Evolutionary conservation across 1,140 invertebrate species (phyloP).

Genomic region (Hirudo medicinalis): DNA sequence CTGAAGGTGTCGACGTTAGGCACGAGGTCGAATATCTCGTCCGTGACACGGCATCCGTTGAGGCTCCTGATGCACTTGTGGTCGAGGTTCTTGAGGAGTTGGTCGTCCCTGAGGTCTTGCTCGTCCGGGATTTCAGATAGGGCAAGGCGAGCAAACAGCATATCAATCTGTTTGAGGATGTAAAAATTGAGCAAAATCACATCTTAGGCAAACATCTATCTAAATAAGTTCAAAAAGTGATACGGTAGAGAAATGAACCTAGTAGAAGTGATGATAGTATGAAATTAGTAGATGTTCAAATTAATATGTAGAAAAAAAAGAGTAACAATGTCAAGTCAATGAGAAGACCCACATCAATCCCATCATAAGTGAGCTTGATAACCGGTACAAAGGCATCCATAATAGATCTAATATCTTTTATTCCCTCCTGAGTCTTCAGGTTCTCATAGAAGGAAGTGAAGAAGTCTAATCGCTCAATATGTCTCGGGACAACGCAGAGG

Average conservation of each 20-base stretch:
- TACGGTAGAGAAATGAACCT: too few relatives aligned
- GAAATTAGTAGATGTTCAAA: too few relatives aligned
- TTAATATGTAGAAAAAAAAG: too few relatives aligned
- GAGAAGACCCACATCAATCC: slow-evolving; percentile 58
- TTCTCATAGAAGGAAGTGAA: slow-evolving; percentile 86
- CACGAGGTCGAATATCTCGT: slow-evolving; percentile 87
- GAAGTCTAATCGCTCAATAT: slow-evolving; percentile 84
- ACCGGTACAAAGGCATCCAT: slow-evolving; percentile 98
- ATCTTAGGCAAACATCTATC: too few relatives aligned
- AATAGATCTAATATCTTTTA: slow-evolving; percentile 69
- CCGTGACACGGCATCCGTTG: slow-evolving; percentile 94
- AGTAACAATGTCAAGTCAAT: too few relatives aligned
- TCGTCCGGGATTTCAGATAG: slow-evolving; percentile 75
- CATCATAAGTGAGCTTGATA: slow-evolving; percentile 98
- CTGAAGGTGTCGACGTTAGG: slow-evolving; percentile 89
- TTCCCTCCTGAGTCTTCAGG: slow-evolving; percentile 71
- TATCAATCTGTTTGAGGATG: slow-evolving; percentile 52
- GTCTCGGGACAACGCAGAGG: slow-evolving; percentile 86
- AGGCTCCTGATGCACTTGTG: slow-evolving; percentile 88
- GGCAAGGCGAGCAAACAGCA: slow-evolving; percentile 88
- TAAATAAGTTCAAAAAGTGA: too few relatives aligned
- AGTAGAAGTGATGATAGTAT: too few relatives aligned
- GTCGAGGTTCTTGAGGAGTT: slow-evolving; percentile 83
- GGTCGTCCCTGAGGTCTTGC: slow-evolving; percentile 76
- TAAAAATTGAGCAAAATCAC: too few relatives aligned